Percentiles rank a stretch among this genome's conserved stretches.
Evolutionary conservation across 2,797 vertebrate genomes (phyloP).

Genomic region (Hoplostethus mediterraneus): DNA sequence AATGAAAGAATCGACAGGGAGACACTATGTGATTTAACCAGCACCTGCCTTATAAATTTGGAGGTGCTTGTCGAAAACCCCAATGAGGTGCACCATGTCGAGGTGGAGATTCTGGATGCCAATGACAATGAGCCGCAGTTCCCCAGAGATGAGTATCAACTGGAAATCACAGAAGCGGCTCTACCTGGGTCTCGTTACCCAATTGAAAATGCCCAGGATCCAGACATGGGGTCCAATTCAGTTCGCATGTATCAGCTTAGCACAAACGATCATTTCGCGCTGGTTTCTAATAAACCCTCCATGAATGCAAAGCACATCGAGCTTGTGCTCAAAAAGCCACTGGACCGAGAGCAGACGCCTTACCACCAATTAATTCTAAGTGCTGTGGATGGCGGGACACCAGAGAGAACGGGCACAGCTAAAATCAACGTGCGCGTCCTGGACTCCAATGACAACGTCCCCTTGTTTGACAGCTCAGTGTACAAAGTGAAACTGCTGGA

Average conservation of each 20-base stretch:
- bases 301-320: conserved; percentile 93
- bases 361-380: conserved; percentile 92
- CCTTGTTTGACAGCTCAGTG: conserved; percentile 92
- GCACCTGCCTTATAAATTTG: conserved; percentile 89
- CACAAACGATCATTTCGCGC: conserved; percentile 92
- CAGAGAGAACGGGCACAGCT: conserved; percentile 90
- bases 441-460: conserved; percentile 97
- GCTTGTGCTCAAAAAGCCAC: conserved; percentile 93
- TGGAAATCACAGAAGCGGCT: conserved; percentile 94
- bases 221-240: conserved; percentile 92
- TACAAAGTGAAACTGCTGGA: conserved; percentile 94
- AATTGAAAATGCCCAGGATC: conserved; percentile 93
- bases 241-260: conserved; percentile 93
- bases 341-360: conserved; percentile 93
- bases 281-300: conserved; percentile 93
- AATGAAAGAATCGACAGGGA: conserved; percentile 95
- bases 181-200: conserved; percentile 93
- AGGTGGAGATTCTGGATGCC: conserved; percentile 93
- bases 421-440: conserved; percentile 92
- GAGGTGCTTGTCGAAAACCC: conserved; percentile 93
- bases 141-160: conserved; percentile 90
- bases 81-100: conserved; percentile 90
- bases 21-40: conserved; percentile 88
- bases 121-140: conserved; percentile 96
- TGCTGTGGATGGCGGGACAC: conserved; percentile 94